Evolutionary conservation across 2,797 vertebrate species (phyloP).

Genomic region (Glyptemys insculpta): DNA sequence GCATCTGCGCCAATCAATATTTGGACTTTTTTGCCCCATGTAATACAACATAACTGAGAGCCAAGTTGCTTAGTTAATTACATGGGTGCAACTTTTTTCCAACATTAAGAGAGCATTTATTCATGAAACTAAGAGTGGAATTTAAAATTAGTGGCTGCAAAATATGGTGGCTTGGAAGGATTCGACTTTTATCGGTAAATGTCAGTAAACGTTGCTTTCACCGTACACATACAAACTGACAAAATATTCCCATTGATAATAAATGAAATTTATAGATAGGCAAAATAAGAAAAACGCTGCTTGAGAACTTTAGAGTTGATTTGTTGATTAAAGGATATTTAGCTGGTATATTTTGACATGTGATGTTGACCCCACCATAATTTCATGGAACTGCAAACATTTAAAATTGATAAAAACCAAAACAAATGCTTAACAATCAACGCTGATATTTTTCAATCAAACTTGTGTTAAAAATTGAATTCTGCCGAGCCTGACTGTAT

Average conservation of each 20-base stretch:
- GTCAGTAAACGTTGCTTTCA: not conserved
- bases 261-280: not conserved
- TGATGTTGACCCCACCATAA: not conserved
- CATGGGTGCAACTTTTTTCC: constrained; percentile 34
- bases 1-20: constrained; percentile 40
- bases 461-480: not conserved
- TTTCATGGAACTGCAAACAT: not conserved
- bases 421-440: not conserved
- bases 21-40: constrained; percentile 47
- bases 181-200: not conserved
- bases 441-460: not conserved
- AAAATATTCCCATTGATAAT: not conserved
- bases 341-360: not conserved
- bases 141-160: constrained; percentile 60
- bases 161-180: not conserved
- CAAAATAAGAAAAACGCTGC: not conserved
- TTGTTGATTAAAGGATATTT: not conserved
- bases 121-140: constrained; percentile 57
- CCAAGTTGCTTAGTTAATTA: constrained; percentile 19
- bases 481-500: not conserved
- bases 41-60: constrained; percentile 40
- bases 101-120: constrained; percentile 53
- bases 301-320: not conserved
- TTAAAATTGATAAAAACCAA: not conserved
- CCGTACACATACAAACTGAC: not conserved